Base-by-base conservation (phyloP, 2,888 invertebrate genomes). In the Eupeodes luniger region DNA sequence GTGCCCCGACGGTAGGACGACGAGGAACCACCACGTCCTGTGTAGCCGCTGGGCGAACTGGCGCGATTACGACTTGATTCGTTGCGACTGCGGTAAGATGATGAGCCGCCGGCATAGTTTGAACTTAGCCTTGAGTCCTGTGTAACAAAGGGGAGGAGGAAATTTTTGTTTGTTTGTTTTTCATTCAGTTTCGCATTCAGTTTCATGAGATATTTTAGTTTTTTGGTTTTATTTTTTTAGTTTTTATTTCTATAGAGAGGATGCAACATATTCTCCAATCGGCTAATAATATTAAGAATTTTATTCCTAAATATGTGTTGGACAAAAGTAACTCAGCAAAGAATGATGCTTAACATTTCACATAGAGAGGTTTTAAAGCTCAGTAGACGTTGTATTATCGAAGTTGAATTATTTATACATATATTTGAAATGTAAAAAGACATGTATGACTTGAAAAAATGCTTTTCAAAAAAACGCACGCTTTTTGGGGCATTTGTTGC, bases 31-130 rank as follows among this genome's bases (percentile, higher is more conserved):
- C 82, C 91, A 14, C 82, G 74, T 69, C 81, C 69, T 61, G 77
- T 84, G 59, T 87, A 88, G 66, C 77, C 64, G 27, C 61, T 74
- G 55, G 93, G 93, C 87, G 93, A 92, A 90, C 93, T 92, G 53
- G 90, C 90, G 19, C 93, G 92, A 91, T 93, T 93, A 69, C 92
- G 93, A 90, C 93, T 92, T 69, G 92, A 90, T 14, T 90, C 90
- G 70, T 85, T 89, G 75, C 92, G 92, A 72, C 93, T 93, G 91
- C 93, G 92, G 91, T 93, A 93, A 91, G 92, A 92, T 92, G 93
- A 93, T 91, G 69, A 69, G 69, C 67, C 67, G 16, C 53, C 91
- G 90, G 93, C 91, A 91, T 92, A 92, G 90, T 91, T 92, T 80
- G 90, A 90, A 80, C 86, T 90, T 74, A 90, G 78, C 89, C 90